phyloP scores from a whole-genome alignment of 1,140 invertebrate genomes.

The Octopus sinensis region DNA sequence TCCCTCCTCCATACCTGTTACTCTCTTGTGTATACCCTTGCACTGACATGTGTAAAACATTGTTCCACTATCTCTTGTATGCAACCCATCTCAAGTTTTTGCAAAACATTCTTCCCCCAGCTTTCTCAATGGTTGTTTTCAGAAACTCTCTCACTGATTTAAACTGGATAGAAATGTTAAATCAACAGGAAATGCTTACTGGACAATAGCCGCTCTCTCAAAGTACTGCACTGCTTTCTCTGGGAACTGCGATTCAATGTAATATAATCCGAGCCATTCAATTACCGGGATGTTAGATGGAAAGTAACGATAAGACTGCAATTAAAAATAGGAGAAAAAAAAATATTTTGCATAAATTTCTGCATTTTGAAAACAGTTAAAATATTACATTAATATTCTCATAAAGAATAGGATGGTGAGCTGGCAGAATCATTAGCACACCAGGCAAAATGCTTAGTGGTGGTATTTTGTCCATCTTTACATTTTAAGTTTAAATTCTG shows the following conservation, averaged over 20 bases:
- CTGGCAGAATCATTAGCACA: too few species aligned
- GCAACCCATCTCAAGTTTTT: not conserved
- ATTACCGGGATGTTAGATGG: slow-evolving; percentile 86
- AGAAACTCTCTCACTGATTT: not conserved
- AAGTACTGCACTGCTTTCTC: slow-evolving; percentile 88
- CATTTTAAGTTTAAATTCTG: too few species aligned
- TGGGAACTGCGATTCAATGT: slow-evolving; percentile 82
- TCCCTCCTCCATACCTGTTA: too few species aligned
- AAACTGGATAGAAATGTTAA: slow-evolving; percentile 2
- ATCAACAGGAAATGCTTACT: slow-evolving; percentile 59
- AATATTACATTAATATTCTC: too few species aligned
- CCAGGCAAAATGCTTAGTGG: too few species aligned
- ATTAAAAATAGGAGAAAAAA: not conserved
- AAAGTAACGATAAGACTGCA: slow-evolving; percentile 75
- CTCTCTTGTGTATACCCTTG: too few species aligned
- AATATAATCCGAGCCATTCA: slow-evolving; percentile 84
- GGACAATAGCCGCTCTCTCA: slow-evolving; percentile 80
- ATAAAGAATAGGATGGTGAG: too few species aligned
- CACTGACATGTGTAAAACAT: too few species aligned
- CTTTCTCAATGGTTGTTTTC: not conserved
- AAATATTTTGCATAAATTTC: too few species aligned
- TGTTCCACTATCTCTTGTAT: too few species aligned
- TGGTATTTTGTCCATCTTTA: too few species aligned
- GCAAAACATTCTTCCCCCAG: not conserved
- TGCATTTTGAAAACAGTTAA: too few species aligned